Evolutionary conservation across 2,113 vertebrate genomes (phyloP), one percentile per base, ranked within the genome.

Genomic region (Onychostruthus taczanowskii): DNA sequence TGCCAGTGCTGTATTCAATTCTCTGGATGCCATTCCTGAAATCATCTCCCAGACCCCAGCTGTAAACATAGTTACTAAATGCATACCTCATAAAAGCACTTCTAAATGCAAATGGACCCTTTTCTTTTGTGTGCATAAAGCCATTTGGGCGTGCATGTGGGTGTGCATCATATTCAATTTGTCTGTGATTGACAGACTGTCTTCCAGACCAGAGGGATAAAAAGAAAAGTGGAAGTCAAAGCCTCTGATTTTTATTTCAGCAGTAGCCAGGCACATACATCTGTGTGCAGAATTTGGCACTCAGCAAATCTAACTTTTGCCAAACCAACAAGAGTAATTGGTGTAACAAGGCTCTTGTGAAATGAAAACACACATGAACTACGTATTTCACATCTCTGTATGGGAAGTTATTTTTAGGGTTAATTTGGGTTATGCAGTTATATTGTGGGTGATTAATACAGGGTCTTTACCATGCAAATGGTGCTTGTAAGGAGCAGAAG

Each of bases 241-340:
- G 95, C 92, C 93, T 95, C 95, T 97, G 95, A 97, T 97, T 97
- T 97, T 96, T 90, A 94, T 97, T 97, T 97, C 96, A 97, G 90
- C 26, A 9, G 77, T 95, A 96, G 96, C 95, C 96, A 97, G 95
- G 81, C 94, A 81, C 53, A 91, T 73, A 73, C 96, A 97, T 97
- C 95, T 95, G 94, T 95, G 94, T 82, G 90, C 75, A 55, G 93
- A 82, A 94, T 69, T 46, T 96, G 95, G 96, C 96, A 88, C 49
- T 24, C 55, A 73, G 77, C 39, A 73, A 50, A 44, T 33, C 80
- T 30, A 81, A 91, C 80, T 94, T 95, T 94, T 96, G 96, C 97
- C 96, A 97, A 94, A 86, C 44, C 91, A 80, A 16, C 78, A 10
- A 73, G 73, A 91, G 84, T 53, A 39, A 77, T 91, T 95, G 94